Evolutionary conservation across 2,888 invertebrate genomes (phyloP).

Genomic region (Ornithoptera alexandrae): DNA sequence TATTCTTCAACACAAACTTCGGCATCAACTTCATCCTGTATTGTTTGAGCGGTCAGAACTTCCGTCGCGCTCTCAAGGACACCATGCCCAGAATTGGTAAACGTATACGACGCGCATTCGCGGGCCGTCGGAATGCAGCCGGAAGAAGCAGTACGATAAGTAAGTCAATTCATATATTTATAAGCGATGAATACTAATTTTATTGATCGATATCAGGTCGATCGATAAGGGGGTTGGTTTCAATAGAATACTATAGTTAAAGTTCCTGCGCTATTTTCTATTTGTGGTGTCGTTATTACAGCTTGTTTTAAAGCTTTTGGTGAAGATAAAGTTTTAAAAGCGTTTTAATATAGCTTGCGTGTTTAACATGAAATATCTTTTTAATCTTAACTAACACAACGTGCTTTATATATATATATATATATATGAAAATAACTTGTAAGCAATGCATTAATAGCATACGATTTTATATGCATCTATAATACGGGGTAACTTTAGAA

Average conservation of each 20-base stretch:
- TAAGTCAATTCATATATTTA: conserved; percentile 39
- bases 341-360: background rate
- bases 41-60: conserved; percentile 90
- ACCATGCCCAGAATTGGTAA: conserved; percentile 46
- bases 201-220: background rate
- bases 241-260: background rate
- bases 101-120: conserved; percentile 33
- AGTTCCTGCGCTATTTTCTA: background rate
- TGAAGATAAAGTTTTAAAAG: too few relatives aligned
- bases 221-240: background rate
- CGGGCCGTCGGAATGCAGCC: conserved; percentile 36
- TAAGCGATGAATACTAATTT: background rate
- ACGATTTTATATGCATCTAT: too few relatives aligned
- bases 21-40: conserved; percentile 91
- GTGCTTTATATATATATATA: background rate
- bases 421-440: background rate
- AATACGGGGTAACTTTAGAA: too few relatives aligned
- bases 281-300: background rate
- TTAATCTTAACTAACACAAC: background rate
- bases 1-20: conserved; percentile 89
- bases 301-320: background rate
- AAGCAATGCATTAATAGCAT: too few relatives aligned
- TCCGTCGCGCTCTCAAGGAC: conserved; percentile 80
- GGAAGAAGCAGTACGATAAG: conserved; percentile 52
- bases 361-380: background rate